Percentiles rank a stretch among this genome's conserved stretches.
Conservation (phyloP, 2,888 invertebrate species). For the Spilarctia lutea region DNA sequence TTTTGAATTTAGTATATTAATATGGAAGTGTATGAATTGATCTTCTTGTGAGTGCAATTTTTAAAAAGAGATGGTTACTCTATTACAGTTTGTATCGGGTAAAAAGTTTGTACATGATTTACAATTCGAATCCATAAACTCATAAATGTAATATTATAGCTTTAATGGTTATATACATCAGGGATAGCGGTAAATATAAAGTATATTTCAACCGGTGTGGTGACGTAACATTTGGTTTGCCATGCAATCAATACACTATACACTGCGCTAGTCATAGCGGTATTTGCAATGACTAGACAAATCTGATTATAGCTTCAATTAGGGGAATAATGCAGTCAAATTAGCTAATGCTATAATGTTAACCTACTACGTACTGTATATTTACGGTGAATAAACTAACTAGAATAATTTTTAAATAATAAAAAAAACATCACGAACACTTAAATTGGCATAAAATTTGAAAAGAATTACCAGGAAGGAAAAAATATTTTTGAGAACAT, state of each 20-base stretch:
- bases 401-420: too few species aligned
- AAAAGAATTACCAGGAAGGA: too few species aligned
- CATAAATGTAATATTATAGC: too few species aligned
- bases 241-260: constrained; percentile 8
- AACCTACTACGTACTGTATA: not conserved
- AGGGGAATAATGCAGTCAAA: not conserved
- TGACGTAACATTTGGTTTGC: constrained; percentile 6
- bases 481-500: too few species aligned
- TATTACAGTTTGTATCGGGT: not conserved
- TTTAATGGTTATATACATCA: not conserved
- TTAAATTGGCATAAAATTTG: too few species aligned
- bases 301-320: not conserved
- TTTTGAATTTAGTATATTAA: too few species aligned
- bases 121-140: not conserved
- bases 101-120: not conserved
- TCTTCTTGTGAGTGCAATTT: not conserved
- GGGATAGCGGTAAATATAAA: not conserved
- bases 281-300: constrained; percentile 9
- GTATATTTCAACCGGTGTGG: not conserved
- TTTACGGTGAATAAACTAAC: not conserved
- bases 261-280: not conserved
- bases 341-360: not conserved
- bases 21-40: too few species aligned
- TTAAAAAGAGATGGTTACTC: not conserved
- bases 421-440: too few species aligned